phyloP scores from a whole-genome alignment of 2,113 vertebrate genomes.

The Proterorhinus semilunaris region DNA sequence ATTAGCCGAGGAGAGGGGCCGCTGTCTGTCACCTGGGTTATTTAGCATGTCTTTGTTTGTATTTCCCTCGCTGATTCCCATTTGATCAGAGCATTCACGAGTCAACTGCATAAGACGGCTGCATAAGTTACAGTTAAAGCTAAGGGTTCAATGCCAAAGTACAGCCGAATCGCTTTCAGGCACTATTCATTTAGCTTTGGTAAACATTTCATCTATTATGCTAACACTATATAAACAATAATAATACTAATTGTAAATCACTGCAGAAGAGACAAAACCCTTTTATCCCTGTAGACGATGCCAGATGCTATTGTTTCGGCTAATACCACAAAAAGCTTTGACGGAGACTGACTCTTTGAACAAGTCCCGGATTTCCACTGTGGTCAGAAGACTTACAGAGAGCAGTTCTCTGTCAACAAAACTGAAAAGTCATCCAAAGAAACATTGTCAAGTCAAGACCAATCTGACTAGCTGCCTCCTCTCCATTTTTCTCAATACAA shows the following conservation, averaged over 20 bases:
- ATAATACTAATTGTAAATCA: conserved; percentile 48
- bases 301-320: conserved; percentile 30
- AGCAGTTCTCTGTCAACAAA: conserved; percentile 23
- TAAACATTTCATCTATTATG: conserved; percentile 9
- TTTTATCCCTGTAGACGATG: conserved; percentile 56
- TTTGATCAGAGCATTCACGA: conserved; percentile 47
- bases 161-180: conserved; percentile 55
- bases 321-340: conserved; percentile 26
- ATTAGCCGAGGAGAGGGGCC: conserved; percentile 61
- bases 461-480: neutral
- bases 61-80: conserved; percentile 49
- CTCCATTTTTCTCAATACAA: neutral
- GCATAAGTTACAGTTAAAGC: conserved; percentile 22
- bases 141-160: conserved; percentile 41
- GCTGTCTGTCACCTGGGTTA: conserved; percentile 47
- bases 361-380: conserved; percentile 21
- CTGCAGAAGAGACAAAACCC: conserved; percentile 7
- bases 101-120: conserved; percentile 22
- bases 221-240: conserved; percentile 48
- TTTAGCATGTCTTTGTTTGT: conserved; percentile 64
- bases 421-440: conserved; percentile 20
- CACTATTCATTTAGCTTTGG: conserved; percentile 7
- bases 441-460: conserved; percentile 4
- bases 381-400: conserved; percentile 15
- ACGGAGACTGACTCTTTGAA: conserved; percentile 39